Evolutionary conservation across 2,888 invertebrate genomes (phyloP).

Genomic region (Galerucella calmariensis): DNA sequence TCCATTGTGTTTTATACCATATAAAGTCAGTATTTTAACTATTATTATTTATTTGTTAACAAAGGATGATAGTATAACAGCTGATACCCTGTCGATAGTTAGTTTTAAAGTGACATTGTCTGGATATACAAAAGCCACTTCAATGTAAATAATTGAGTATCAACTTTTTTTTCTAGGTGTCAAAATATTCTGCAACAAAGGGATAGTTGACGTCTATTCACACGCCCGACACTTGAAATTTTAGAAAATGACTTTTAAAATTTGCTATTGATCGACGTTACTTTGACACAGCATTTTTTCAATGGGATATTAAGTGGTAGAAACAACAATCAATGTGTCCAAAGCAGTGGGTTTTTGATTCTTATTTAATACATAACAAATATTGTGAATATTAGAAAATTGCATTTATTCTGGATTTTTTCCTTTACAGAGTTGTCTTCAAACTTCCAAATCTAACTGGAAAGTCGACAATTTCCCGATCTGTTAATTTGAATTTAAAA

Average conservation of each 20-base stretch:
- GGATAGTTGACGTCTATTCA: constrained; percentile 49
- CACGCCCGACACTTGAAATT: constrained; percentile 42
- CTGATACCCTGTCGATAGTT: constrained; percentile 17
- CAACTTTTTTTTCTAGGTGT: constrained; percentile 47
- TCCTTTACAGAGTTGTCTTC: too few species aligned
- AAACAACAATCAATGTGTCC: constrained; percentile 40
- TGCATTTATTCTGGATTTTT: too few species aligned
- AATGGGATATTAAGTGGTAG: constrained; percentile 38
- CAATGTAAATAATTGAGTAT: constrained; percentile 44
- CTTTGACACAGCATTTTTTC: constrained; percentile 44
- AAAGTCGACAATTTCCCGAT: too few species aligned
- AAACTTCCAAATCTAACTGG: too few species aligned
- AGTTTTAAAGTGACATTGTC: constrained; percentile 41
- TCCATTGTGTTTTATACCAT: not conserved
- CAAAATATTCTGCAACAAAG: constrained; percentile 50
- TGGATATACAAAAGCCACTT: constrained; percentile 40
- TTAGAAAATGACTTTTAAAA: constrained; percentile 52
- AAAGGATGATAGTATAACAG: constrained; percentile 15
- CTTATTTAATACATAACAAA: not conserved
- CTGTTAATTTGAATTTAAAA: too few species aligned
- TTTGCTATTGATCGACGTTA: constrained; percentile 51
- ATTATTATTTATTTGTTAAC: constrained; percentile 2
- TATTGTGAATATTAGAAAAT: not conserved
- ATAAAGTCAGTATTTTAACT: constrained; percentile 1
- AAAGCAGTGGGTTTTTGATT: not conserved